A percentile compares a stretch with the other conserved stretches of the same genome.
Evolutionary conservation across 2,888 invertebrate genomes (phyloP).

Genomic region (Metalampra italica): DNA sequence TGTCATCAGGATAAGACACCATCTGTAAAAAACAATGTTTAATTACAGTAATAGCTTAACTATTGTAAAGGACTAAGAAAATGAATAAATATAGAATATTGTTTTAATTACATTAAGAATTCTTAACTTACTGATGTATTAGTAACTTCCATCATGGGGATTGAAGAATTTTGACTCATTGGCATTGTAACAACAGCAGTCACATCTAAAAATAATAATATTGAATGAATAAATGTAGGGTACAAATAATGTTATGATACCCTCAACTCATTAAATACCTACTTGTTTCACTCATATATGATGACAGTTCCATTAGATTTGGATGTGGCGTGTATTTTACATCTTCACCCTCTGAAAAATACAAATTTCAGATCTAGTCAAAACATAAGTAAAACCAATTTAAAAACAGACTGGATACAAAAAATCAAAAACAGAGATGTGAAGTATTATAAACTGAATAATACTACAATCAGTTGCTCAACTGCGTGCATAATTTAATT

Average conservation of each 20-base stretch:
- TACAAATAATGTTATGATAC: neutral
- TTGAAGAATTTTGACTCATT: slow-evolving; percentile 63
- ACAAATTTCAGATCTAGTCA: neutral
- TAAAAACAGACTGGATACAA: no score
- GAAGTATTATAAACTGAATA: no score
- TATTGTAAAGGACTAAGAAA: neutral
- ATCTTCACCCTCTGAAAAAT: slow-evolving; percentile 60
- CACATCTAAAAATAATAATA: slow-evolving; percentile 54
- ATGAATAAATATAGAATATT: slow-evolving; percentile 1
- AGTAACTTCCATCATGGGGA: slow-evolving; percentile 72
- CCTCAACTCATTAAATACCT: slow-evolving; percentile 26
- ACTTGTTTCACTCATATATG: slow-evolving; percentile 74
- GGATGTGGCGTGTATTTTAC: slow-evolving; percentile 61
- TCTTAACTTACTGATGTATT: slow-evolving; percentile 63
- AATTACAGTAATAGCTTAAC: no score
- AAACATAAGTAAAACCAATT: neutral
- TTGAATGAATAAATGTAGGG: neutral
- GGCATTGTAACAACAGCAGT: slow-evolving; percentile 74
- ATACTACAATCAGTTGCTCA: no score
- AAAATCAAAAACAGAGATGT: no score
- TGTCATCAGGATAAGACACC: slow-evolving; percentile 69
- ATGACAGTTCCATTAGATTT: slow-evolving; percentile 68
- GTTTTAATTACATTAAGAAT: no score
- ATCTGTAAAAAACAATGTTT: slow-evolving; percentile 33
- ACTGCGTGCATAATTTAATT: no score